Evolutionary conservation across 2,797 vertebrate species (phyloP), one percentile per base, ranked within the genome.

Genomic region (Lerista edwardsae): DNA sequence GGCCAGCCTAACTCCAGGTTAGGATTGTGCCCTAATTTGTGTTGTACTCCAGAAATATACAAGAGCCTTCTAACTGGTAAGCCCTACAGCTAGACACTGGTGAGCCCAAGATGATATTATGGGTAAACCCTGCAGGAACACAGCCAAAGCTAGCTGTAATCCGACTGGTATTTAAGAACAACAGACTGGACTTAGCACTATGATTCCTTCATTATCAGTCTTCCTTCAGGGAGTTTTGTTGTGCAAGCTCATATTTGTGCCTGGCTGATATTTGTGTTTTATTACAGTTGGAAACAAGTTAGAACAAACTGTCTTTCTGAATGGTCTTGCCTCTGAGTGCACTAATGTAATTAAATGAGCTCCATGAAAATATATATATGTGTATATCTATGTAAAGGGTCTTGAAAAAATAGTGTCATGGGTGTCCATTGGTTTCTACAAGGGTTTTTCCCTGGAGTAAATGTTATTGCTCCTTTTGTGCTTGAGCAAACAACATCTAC

Each of bases 211-310:
- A 25, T n/a, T 62, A 25, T 47, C 27, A 41, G 68, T 25, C 39
- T 27, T 44, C 29, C 68, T 36, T 72, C 68, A 59, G 68, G 67
- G 79, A 57, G 68, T 72, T 59, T 69, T 29, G 67, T 57, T 82
- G 55, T 47, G 34, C 34, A 69, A 80, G 51, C 47, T 47, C 47
- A 71, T 12, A 10, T 6, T 59, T 55, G 71, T 19, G 39, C 68
- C 36, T 31, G 29, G 9, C 59, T 41, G 36, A 47, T 74, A 61
- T 82, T 44, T 82, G 39, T 41, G 41, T 61, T 82, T 74, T 82
- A 74, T 74, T 73, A 34, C 59, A 74, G 57, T 25, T 82, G 80
- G 80, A 47, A 74, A 64, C 7, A 64, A 73, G 36, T 44, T 71
- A 27, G 80, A 73, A 73, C 55, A 74, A 82, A 44, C 12, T 82